These are phyloP conservation scores for Drosophila micromelanica DNA, from an alignment of 1,140 invertebrate species.

Conservation along the genomic window DNA sequence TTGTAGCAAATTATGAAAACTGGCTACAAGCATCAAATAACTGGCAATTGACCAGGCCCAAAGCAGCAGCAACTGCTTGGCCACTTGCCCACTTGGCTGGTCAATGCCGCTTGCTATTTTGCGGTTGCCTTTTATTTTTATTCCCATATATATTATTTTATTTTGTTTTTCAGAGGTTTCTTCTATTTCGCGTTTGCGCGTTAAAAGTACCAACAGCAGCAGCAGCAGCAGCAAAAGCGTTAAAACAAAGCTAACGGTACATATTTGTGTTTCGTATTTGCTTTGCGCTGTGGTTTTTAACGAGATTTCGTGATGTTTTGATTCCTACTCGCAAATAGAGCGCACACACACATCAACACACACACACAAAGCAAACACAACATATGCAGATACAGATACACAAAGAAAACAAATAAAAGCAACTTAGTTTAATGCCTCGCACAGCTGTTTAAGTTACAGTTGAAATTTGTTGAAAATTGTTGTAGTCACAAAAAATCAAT, in stretches of 20 bases:
- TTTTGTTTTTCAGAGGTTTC: slow-evolving; percentile 26
- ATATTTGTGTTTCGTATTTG: slow-evolving; percentile 49
- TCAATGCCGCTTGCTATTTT: slow-evolving; percentile 65
- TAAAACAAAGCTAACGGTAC: slow-evolving; percentile 58
- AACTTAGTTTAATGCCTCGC: not conserved
- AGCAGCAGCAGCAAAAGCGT: slow-evolving; percentile 6
- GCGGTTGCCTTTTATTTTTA: slow-evolving; percentile 39
- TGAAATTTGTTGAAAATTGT: not conserved
- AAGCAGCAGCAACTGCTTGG: slow-evolving; percentile 4
- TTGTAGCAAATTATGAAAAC: slow-evolving; percentile 52
- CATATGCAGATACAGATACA: slow-evolving; percentile 2
- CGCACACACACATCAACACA: slow-evolving; percentile 22
- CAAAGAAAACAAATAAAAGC: too few species aligned
- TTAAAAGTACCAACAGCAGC: slow-evolving; percentile 15
- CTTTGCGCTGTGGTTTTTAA: slow-evolving; percentile 53
- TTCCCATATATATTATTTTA: not conserved
- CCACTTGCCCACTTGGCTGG: slow-evolving; percentile 59
- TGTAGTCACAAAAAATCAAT: not conserved
- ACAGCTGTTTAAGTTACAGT: slow-evolving; percentile 18
- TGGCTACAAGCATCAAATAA: slow-evolving; percentile 12
- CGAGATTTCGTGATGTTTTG: slow-evolving; percentile 62
- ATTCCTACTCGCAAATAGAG: slow-evolving; percentile 51
- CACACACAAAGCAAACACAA: slow-evolving; percentile 7
- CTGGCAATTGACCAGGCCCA: slow-evolving; percentile 38
- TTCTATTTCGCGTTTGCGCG: slow-evolving; percentile 28